Conservation (phyloP, 2,113 vertebrate species). For the Chitala chitala region DNA sequence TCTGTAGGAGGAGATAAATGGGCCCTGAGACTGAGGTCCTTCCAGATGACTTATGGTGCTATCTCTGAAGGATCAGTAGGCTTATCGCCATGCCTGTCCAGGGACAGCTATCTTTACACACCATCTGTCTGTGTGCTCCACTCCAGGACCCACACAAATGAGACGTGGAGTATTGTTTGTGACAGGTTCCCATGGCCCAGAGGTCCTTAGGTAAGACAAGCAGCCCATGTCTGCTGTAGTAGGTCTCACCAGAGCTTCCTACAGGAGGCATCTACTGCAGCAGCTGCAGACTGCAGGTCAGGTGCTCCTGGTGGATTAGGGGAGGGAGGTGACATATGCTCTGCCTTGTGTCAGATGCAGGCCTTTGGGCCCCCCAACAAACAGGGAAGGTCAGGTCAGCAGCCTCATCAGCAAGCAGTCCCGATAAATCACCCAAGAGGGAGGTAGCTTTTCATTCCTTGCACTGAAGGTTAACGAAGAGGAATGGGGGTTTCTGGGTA, state of each 20-base stretch:
- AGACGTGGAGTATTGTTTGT: not conserved
- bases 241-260: not conserved
- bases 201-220: constrained; percentile 1
- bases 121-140: constrained; percentile 1
- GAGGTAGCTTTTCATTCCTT: not conserved
- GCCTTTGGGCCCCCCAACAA: not conserved
- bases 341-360: no score
- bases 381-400: constrained; percentile 4
- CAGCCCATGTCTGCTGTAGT: no score
- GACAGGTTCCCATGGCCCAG: not conserved
- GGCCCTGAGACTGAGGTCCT: not conserved
- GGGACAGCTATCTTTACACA: not conserved
- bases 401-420: not conserved
- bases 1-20: not conserved
- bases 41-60: not conserved
- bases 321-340: not conserved
- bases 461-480: constrained; percentile 4
- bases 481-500: not conserved
- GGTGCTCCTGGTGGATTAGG: not conserved
- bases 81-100: not conserved
- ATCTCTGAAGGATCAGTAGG: not conserved
- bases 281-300: not conserved
- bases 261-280: not conserved
- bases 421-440: not conserved
- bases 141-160: not conserved